These are phyloP conservation scores for Oscheius sp. DNA, from an alignment of 2,888 invertebrate species.

Conservation along the genomic window DNA sequence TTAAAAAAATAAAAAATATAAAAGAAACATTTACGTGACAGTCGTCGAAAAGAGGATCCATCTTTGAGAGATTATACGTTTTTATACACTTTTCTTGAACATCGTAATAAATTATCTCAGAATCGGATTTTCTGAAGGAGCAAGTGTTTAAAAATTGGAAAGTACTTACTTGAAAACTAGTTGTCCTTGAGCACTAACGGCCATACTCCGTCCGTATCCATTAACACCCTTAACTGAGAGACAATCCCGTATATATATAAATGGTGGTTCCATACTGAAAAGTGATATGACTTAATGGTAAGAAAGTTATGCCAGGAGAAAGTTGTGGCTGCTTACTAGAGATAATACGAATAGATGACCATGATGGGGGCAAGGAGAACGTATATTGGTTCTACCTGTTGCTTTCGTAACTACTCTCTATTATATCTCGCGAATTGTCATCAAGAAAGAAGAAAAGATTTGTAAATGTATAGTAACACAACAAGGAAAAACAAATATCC, in stretches of 20 bases:
- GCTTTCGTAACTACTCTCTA: too few relatives aligned
- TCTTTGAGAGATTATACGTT: conserved; percentile 15
- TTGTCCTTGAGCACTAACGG: conserved; percentile 25
- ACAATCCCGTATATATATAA: conserved; percentile 23
- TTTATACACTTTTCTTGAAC: conserved; percentile 9
- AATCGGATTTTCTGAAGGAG: conserved; percentile 23
- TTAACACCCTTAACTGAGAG: conserved; percentile 28
- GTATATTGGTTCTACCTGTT: too few relatives aligned
- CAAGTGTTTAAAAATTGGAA: neutral
- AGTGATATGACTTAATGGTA: too few relatives aligned
- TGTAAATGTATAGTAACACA: neutral
- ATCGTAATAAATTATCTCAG: conserved; percentile 30
- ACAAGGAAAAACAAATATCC: conserved; percentile 1
- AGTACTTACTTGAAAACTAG: conserved; percentile 27
- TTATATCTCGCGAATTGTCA: neutral
- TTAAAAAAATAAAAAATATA: conserved; percentile 8
- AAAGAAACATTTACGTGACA: conserved; percentile 11
- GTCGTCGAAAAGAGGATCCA: conserved; percentile 29
- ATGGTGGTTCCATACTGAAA: conserved; percentile 25
- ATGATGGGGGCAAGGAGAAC: too few relatives aligned
- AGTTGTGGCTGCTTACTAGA: too few relatives aligned
- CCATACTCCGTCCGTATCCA: conserved; percentile 24
- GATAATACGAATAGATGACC: neutral
- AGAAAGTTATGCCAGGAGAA: too few relatives aligned
- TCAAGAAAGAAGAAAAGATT: neutral